Evolutionary conservation across 1,140 invertebrate species (phyloP).

Genomic region (Branchinecta lindahli): DNA sequence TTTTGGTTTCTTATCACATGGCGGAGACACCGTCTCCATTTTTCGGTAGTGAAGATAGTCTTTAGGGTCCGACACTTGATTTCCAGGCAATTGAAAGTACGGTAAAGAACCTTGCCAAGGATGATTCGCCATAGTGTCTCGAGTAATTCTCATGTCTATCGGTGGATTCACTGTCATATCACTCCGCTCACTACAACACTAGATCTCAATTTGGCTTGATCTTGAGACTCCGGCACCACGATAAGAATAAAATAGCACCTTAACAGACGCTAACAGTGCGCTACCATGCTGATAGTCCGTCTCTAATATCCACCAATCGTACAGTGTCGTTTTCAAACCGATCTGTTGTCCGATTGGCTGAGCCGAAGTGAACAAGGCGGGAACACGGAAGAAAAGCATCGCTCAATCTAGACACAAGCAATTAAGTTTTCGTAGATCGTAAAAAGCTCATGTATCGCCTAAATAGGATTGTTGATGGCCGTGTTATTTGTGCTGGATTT

Average conservation of each 20-base stretch:
- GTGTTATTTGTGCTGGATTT: constrained; percentile 9
- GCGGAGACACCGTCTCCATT: not conserved
- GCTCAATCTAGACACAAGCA: constrained; percentile 2
- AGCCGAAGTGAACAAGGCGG: not conserved
- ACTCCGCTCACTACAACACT: not conserved
- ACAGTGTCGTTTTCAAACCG: not conserved
- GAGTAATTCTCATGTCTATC: not conserved
- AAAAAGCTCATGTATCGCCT: not conserved
- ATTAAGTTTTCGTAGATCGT: constrained; percentile 1
- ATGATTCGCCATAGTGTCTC: not conserved
- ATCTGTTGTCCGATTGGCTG: not conserved
- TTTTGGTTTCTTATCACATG: constrained; percentile 50
- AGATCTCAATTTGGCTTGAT: too few species aligned
- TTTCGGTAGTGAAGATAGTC: not conserved
- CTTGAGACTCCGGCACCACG: too few species aligned
- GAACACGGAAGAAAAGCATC: not conserved
- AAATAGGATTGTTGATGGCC: constrained; percentile 7
- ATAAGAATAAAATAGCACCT: too few species aligned
- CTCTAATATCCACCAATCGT: too few species aligned
- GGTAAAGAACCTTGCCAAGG: not conserved
- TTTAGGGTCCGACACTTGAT: not conserved
- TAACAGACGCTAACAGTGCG: too few species aligned
- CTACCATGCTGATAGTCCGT: too few species aligned
- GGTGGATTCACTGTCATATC: not conserved
- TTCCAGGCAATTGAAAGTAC: not conserved